These are phyloP conservation scores for Stenoptilia bipunctidactyla DNA, from an alignment of 2,888 invertebrate genomes.

Conservation along the genomic window DNA sequence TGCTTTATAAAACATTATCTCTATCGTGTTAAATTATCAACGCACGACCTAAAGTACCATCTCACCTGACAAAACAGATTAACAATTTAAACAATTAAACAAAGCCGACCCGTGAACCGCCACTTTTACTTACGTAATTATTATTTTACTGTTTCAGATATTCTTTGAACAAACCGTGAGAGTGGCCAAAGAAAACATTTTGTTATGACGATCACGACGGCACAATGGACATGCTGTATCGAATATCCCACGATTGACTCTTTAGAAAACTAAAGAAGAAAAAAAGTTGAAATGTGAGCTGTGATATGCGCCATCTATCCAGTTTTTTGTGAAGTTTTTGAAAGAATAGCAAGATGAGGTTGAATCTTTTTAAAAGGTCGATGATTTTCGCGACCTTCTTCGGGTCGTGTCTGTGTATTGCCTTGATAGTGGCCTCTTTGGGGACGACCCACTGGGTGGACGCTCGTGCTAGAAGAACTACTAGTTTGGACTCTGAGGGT, in stretches of 20 bases:
- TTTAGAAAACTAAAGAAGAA: background rate
- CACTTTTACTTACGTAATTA: slow-evolving; percentile 1
- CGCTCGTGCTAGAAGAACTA: slow-evolving; percentile 77
- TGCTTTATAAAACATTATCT: no score
- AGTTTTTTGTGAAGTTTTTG: background rate
- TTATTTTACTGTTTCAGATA: slow-evolving; percentile 3
- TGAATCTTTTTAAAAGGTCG: slow-evolving; percentile 80
- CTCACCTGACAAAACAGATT: background rate
- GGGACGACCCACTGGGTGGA: slow-evolving; percentile 89
- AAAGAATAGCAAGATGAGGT: slow-evolving; percentile 48
- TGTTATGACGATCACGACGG: background rate
- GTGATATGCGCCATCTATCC: background rate
- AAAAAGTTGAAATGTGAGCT: background rate
- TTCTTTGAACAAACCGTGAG: background rate
- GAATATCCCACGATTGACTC: background rate
- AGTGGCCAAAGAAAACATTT: background rate
- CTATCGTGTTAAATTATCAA: no score
- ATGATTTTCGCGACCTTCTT: slow-evolving; percentile 88
- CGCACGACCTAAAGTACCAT: no score
- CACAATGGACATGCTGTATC: background rate
- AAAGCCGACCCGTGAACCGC: background rate
- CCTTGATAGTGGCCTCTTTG: slow-evolving; percentile 83
- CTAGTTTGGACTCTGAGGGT: slow-evolving; percentile 79
- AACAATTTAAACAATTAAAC: background rate
- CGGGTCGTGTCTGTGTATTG: slow-evolving; percentile 81